These are phyloP conservation scores for Psittacula cyanocephala DNA, from an alignment of 2,113 vertebrate species.

Conservation along the genomic window DNA sequence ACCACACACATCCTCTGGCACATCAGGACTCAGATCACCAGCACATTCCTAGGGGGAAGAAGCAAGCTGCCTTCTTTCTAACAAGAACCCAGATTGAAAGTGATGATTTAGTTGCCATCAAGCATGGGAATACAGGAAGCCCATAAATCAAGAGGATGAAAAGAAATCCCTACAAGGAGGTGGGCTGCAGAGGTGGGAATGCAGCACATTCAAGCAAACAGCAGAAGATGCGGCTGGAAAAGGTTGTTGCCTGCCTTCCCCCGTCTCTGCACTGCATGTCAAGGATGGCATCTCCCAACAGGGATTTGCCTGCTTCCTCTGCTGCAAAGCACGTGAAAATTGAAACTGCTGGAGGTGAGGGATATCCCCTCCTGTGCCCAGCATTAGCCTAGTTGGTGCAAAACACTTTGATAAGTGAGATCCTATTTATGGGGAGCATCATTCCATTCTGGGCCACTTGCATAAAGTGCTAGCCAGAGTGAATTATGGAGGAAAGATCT, in stretches of 20 bases:
- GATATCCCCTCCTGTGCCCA: rapidly evolving
- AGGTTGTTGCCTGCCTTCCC: background rate
- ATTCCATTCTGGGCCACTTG: background rate
- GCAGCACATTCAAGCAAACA: background rate
- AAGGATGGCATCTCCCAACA: background rate
- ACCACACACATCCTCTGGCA: rapidly evolving
- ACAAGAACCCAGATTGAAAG: background rate
- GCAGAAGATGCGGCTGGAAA: background rate
- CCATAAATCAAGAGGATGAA: background rate
- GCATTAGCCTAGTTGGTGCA: background rate
- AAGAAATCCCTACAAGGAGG: background rate
- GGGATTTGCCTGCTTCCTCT: background rate
- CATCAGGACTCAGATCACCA: background rate
- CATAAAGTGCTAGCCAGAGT: background rate
- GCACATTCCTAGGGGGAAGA: background rate
- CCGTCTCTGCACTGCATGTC: rapidly evolving
- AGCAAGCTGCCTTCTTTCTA: background rate
- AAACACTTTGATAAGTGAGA: background rate
- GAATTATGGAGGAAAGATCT: background rate
- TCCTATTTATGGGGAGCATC: background rate
- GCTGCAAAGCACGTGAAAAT: background rate
- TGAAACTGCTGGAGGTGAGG: background rate
- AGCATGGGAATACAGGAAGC: background rate
- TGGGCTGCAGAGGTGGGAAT: background rate
- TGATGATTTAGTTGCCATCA: background rate